Conservation (phyloP, 2,113 vertebrate species). For the Vimba vimba region DNA sequence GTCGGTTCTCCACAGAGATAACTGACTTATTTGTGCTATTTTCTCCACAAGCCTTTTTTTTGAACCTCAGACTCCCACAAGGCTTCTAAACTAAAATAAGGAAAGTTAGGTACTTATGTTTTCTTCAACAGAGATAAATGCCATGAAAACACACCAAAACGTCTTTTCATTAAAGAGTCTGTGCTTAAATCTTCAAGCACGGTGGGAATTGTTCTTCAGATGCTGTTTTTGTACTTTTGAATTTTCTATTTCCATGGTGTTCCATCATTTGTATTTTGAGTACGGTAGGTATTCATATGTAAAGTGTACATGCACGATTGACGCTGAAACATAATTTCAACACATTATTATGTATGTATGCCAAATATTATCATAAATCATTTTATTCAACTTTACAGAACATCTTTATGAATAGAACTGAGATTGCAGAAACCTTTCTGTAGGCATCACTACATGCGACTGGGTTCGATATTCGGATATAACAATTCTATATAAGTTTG, state of each 20-base stretch:
- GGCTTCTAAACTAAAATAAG: conserved; percentile 33
- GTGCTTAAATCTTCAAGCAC: conserved; percentile 5
- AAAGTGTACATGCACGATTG: not conserved
- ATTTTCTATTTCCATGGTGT: not conserved
- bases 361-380: not conserved
- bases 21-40: conserved; percentile 48
- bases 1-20: conserved; percentile 45
- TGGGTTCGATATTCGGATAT: not conserved
- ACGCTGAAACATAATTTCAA: not conserved
- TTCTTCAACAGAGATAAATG: conserved; percentile 36
- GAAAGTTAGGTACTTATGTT: conserved; percentile 21
- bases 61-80: conserved; percentile 45
- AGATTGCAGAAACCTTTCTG: not conserved
- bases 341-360: not conserved
- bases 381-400: not conserved
- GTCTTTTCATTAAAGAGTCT: conserved; percentile 20
- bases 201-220: conserved; percentile 18
- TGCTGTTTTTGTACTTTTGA: not conserved
- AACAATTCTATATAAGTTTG: not conserved
- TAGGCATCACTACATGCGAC: not conserved
- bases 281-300: not conserved
- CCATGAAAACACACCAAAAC: not conserved
- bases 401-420: not conserved
- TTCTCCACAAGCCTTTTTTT: conserved; percentile 40
- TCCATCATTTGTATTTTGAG: not conserved